Base-by-base conservation (phyloP, 2,113 vertebrate species). In the Triplophysa rosa region DNA sequence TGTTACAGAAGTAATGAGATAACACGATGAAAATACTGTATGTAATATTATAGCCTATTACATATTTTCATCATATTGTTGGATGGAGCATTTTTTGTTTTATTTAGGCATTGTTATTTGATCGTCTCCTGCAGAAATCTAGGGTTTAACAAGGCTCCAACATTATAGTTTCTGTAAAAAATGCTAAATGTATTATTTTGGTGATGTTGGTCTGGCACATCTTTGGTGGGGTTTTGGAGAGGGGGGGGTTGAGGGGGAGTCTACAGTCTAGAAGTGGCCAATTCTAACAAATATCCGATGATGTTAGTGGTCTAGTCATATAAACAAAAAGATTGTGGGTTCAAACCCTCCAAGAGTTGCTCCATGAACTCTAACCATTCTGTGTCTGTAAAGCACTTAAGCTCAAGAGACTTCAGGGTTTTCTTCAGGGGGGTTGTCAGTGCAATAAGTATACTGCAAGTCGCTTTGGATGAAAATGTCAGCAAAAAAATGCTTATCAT, bases 401-500 rank as follows among this genome's bases (percentile, higher is more conserved):
- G 33, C 4, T n/a, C 29, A 23, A 33, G 69, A 45, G 42, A 45
- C 42, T 45, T 42, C 9, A 42, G 40, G 40, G 40, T 42, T 40
- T 40, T 29, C 54, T 61, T 26, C 13, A 61, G 37, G 56, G 56
- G 56, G 17, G 9, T 62, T 17, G n/a, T 62, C 21, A 8, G 42
- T 45, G 69, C 37, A 58, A 45, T 63, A 63, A 74, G 58, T 26
- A n/a, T 19, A 74, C 23, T 74, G 40, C 13, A 73, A 62, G 72
- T 74, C 72, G 26, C 59, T 61, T 63, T 47, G 40, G 16, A 63
- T 74, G n/a, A 62, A 74, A 63, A 17, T 4, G 16, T 7, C 23
- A 74, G 58, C 23, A 16, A 24, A 47, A 29, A 62, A 74, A 74
- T n/a, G 40, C 14, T 63, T 63, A 47, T n/a, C 11, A 29, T 61